These are phyloP conservation scores for Ashinkailepas kermadecensis DNA, from an alignment of 2,888 invertebrate species.

Conservation along the genomic window DNA sequence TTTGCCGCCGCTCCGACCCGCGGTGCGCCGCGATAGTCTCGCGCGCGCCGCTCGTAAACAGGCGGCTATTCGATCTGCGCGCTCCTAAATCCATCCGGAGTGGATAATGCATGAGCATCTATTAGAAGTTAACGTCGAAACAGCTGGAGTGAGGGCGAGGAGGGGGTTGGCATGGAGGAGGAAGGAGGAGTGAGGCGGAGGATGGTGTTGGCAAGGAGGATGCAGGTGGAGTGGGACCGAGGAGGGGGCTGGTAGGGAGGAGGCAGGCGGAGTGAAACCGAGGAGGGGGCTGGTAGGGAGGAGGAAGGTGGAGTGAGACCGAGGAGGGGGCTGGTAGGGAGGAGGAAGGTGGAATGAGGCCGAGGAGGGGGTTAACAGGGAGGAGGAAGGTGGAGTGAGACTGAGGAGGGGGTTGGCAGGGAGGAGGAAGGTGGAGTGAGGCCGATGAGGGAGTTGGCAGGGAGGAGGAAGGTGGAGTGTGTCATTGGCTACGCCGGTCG, in stretches of 20 bases:
- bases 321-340: no score
- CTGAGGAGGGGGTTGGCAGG: no score
- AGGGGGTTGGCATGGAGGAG: background rate
- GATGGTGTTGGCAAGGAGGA: background rate
- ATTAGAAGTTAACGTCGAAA: background rate
- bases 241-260: background rate
- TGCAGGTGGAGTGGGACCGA: no score
- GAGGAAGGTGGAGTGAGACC: no score
- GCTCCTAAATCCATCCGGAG: background rate
- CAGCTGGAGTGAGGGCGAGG: background rate
- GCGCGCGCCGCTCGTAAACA: background rate
- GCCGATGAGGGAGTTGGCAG: no score
- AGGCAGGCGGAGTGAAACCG: background rate
- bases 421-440: no score
- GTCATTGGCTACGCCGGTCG: no score
- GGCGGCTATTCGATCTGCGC: background rate
- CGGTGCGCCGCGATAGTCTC: background rate
- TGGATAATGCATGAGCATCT: background rate
- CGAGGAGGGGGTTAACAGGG: no score
- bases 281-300: no score
- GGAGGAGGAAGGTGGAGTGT: no score
- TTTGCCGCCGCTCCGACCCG: background rate
- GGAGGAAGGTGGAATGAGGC: no score
- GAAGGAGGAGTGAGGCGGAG: background rate
- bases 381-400: no score